Base-by-base conservation (phyloP, 2,797 vertebrate genomes). In the Babyrousa celebensis region DNA sequence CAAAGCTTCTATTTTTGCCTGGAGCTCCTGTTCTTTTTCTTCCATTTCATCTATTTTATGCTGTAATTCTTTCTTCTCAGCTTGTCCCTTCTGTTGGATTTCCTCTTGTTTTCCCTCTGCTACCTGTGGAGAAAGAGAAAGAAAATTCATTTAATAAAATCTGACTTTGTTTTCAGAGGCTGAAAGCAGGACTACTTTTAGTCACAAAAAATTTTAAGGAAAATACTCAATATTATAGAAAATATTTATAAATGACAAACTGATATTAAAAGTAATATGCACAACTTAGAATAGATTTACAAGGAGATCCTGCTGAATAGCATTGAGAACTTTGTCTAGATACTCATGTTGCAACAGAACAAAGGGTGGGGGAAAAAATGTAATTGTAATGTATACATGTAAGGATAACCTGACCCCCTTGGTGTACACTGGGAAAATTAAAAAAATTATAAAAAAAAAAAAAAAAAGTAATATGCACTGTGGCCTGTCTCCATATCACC, bases 11-110 rank as follows among this genome's bases (percentile, higher is more conserved):
- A 99, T 99, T 96, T 99, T 99, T 90, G 99, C 99, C 98, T 99
- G 99, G 97, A 99, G 99, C 90, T 99, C 99, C 98, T 99, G 99
- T 96, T 99, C 99, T 98, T 99, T 99, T 98, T 99, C 99, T 98
- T 99, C 99, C 99, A 99, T 99, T 98, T 99, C 99, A 96, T 99
- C 99, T 67, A 99, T 99, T 97, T 99, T 99, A 98, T 99, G 98
- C 95, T 99, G 99, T 96, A 99, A 98, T 98, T 99, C 99, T 97
- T 99, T 99, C 98, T 99, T 99, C 98, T 99, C 99, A 1, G 98
- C 98, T 62, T 99, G 99, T 10, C 99, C 99, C 96, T 99, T 99
- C 98, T 99, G 99, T 0, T 99, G 99, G 89, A 99, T 99, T 98
- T 99, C 99, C 95, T 99, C 99, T 97, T 99, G 99, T 85, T 99